phyloP scores from a whole-genome alignment of 2,113 vertebrate species.

The Ciconia maguari region DNA sequence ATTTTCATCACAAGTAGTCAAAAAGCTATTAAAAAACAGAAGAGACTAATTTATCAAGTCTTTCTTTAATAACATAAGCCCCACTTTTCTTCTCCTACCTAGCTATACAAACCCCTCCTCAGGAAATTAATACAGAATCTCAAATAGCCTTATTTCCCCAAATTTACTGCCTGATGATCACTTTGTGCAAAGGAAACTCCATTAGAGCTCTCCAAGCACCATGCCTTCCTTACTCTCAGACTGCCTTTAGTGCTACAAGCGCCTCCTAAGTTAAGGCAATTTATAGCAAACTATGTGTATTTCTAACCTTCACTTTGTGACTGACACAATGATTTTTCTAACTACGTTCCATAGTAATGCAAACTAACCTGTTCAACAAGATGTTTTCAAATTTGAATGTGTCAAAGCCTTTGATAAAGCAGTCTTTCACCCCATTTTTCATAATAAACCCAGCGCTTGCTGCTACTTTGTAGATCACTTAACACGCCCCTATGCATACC shows the following conservation, averaged over 20 bases:
- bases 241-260: not conserved
- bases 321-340: not conserved
- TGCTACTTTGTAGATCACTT: not conserved
- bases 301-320: not conserved
- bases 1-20: not conserved
- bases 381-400: not conserved
- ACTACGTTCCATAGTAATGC: accelerated
- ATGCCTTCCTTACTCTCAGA: not conserved
- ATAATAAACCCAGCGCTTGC: accelerated
- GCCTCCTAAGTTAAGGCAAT: not conserved
- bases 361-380: not conserved
- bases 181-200: not conserved
- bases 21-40: not conserved
- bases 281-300: not conserved
- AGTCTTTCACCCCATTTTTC: not conserved
- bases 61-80: not conserved
- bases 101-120: not conserved
- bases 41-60: not conserved
- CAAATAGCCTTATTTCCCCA: not conserved
- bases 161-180: not conserved
- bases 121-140: not conserved
- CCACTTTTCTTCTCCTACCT: not conserved
- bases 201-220: not conserved
- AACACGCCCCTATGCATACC: slow-evolving; percentile 53
- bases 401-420: not conserved